Base-by-base conservation (phyloP, 2,113 vertebrate species). In the Chamaea fasciata region DNA sequence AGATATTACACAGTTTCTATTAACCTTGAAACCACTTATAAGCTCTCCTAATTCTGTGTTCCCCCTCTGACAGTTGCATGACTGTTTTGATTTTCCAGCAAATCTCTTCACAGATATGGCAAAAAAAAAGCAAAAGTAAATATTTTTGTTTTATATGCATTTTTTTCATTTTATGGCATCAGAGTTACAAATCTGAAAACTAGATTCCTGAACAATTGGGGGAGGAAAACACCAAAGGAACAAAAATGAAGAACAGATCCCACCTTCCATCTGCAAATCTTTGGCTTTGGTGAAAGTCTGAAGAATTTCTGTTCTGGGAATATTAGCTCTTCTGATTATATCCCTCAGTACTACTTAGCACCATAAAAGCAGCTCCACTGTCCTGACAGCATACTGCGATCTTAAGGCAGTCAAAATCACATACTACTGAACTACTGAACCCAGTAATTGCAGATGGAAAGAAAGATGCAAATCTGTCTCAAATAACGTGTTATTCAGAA, bases 261-360 rank as follows among this genome's bases (percentile, higher is more conserved):
- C 39, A 83, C 21, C 7, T 50, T 15, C 23, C 13, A 14, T 27
- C 35, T 60, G 27, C 30, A 55, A 63, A 64, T 60, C 41, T 49
- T 8, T 23, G 28, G 19, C 15, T 52, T 50, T 69, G 41, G 20
- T 62, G n/a, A 26, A 77, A 52, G 16, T 44, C n/a, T 35, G 60
- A 67, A 8, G 68, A 67, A 18, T 31, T 87, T 71, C 52, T 55
- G 12, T 35, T 55, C 46, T 19, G 6, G 2, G 6, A 65, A 67
- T 22, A 69, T 8, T 30, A 89, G n/a, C 39, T 80, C 20, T 21
- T 23, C 2, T 0, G 0, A 35, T 2, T 47, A 31, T 26, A 33
- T 7, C 31, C 24, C 39, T n/a, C 52, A 63, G 33, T 63, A 37
- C 21, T 56, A 60, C 46, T 13, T 16, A 41, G 46, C 46, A 90